Evolutionary conservation across 2,113 vertebrate species (phyloP).

Genomic region (Corythornis madagascariensis): DNA sequence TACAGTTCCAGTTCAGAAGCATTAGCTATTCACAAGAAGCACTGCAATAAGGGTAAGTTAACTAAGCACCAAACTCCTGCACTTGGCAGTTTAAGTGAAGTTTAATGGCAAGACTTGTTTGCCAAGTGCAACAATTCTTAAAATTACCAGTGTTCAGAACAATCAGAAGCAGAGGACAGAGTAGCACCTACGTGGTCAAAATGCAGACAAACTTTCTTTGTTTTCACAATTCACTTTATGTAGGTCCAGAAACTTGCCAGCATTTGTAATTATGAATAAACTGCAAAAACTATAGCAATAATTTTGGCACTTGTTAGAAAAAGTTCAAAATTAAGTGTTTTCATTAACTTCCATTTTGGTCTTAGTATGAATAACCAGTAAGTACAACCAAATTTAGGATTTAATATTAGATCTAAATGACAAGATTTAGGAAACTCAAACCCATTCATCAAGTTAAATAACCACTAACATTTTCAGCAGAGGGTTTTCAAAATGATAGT

Average conservation of each 20-base stretch:
- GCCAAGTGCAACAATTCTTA: slow-evolving; percentile 76
- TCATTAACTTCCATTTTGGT: slow-evolving; percentile 49
- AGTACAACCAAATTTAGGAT: slow-evolving; percentile 53
- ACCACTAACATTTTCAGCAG: slow-evolving; percentile 87
- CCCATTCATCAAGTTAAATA: slow-evolving; percentile 89
- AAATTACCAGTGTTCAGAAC: slow-evolving; percentile 77
- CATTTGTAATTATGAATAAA: slow-evolving; percentile 45
- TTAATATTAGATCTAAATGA: slow-evolving; percentile 60
- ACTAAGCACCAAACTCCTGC: slow-evolving; percentile 72
- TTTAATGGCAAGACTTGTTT: slow-evolving; percentile 71
- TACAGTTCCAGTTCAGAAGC: slow-evolving; percentile 84
- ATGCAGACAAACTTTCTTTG: slow-evolving; percentile 49
- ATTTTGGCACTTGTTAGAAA: slow-evolving; percentile 68
- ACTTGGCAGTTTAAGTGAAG: slow-evolving; percentile 68
- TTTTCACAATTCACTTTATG: slow-evolving; percentile 44
- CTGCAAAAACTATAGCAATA: slow-evolving; percentile 58
- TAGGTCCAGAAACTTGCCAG: slow-evolving; percentile 60
- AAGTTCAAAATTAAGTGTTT: slow-evolving; percentile 50
- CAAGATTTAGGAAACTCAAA: slow-evolving; percentile 82
- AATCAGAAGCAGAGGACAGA: slow-evolving; percentile 72
- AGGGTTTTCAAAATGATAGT: slow-evolving; percentile 81
- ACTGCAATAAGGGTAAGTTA: slow-evolving; percentile 75
- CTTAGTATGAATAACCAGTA: slow-evolving; percentile 60
- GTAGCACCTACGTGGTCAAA: slow-evolving; percentile 77
- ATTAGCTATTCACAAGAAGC: slow-evolving; percentile 77